Conservation (phyloP, 2,888 invertebrate species). For the Sialis fuliginosa region DNA sequence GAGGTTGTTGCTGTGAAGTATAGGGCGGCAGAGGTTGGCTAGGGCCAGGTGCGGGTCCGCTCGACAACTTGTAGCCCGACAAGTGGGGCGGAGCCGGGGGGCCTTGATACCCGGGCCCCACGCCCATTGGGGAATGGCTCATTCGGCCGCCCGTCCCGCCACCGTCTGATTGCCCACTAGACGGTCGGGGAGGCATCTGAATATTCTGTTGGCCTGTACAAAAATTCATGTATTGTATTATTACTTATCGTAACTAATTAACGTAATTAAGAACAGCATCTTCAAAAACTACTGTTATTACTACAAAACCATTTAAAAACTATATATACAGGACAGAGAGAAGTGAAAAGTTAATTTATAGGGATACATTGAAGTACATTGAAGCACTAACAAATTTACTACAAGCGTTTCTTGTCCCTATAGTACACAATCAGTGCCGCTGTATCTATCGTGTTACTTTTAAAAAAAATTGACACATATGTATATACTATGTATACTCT, state of each 20-base stretch:
- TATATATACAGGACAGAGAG: too few relatives aligned
- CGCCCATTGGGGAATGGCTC: conserved; percentile 51
- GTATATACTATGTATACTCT: too few relatives aligned
- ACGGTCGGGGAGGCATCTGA: conserved; percentile 90
- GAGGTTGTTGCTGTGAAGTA: conserved; percentile 7
- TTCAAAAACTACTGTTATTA: too few relatives aligned
- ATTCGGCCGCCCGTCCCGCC: conserved; percentile 42
- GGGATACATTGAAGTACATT: too few relatives aligned
- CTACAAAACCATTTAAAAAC: conserved; percentile 8
- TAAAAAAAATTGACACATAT: too few relatives aligned
- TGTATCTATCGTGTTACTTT: too few relatives aligned
- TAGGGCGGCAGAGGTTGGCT: conserved; percentile 25
- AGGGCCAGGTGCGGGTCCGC: conserved; percentile 32
- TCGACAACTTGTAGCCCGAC: conserved; percentile 11
- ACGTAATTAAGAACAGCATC: too few relatives aligned
- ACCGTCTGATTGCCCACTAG: conserved; percentile 53
- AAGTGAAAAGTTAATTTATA: too few relatives aligned
- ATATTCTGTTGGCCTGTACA: conserved; percentile 70
- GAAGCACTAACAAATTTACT: too few relatives aligned
- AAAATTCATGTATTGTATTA: neutral
- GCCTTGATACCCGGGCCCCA: conserved; percentile 2
- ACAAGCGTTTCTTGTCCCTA: too few relatives aligned
- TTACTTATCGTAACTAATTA: too few relatives aligned
- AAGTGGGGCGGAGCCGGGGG: conserved; percentile 20
- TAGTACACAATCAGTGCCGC: too few relatives aligned